These are phyloP conservation scores for Chloroceryle aenea DNA, from an alignment of 2,113 vertebrate genomes.

Conservation along the genomic window DNA sequence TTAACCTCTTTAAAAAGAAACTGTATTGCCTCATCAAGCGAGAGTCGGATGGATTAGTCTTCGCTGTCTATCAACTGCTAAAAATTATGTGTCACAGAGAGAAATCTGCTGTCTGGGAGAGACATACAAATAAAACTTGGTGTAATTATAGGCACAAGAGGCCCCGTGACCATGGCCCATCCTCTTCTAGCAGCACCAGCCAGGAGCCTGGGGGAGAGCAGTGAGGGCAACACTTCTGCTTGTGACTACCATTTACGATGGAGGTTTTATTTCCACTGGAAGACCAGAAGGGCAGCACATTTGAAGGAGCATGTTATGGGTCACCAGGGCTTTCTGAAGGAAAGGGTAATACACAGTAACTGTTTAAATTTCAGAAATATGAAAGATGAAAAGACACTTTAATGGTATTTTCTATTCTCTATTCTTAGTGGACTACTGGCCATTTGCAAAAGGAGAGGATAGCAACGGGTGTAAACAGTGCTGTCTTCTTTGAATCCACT, in stretches of 20 bases:
- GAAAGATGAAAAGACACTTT: neutral
- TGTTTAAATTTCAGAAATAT: neutral
- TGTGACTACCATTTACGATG: accelerated
- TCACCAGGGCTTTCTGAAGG: neutral
- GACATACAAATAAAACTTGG: neutral
- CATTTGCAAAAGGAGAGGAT: neutral
- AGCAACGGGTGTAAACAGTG: accelerated
- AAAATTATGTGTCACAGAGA: neutral
- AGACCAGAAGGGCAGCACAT: neutral
- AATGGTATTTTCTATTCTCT: neutral
- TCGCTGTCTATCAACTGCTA: neutral
- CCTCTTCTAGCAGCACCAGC: neutral
- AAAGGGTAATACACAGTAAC: neutral
- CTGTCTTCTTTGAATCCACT: neutral
- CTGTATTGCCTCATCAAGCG: neutral
- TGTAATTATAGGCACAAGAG: accelerated
- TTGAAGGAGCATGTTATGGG: no score
- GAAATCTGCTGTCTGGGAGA: neutral
- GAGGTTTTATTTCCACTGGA: neutral
- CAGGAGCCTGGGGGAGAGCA: accelerated
- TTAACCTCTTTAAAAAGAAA: neutral
- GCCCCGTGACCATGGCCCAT: accelerated
- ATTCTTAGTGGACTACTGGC: neutral
- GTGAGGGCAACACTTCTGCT: neutral
- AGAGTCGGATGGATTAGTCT: neutral